A percentile compares a stretch with the other conserved stretches of the same genome.
phyloP scores from a whole-genome alignment of 2,888 invertebrate genomes.

The Epirrhoe tristata region DNA sequence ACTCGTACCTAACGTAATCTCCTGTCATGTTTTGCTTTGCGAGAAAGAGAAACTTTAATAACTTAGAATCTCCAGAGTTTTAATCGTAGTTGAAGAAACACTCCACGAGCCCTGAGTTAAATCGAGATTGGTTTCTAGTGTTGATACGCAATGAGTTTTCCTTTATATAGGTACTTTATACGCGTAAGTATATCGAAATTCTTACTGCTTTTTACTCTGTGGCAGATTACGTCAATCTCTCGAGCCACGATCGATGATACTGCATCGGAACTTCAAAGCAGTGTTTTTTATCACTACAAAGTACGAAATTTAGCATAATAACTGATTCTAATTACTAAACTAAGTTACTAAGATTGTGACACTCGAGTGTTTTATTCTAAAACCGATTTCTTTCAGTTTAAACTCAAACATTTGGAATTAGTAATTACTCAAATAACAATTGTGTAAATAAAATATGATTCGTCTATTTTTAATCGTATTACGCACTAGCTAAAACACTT shows the following conservation, averaged over 20 bases:
- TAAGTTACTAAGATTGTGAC: no score
- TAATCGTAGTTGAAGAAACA: neutral
- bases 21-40: neutral
- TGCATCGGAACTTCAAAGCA: constrained; percentile 1
- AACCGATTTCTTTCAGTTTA: no score
- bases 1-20: no score
- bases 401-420: no score
- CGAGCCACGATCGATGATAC: neutral
- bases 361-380: no score
- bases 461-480: no score
- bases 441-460: no score
- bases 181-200: neutral
- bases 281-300: neutral
- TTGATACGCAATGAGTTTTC: constrained; percentile 4
- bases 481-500: no score
- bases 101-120: neutral
- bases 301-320: no score
- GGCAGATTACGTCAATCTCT: constrained; percentile 2
- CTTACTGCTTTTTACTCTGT: neutral
- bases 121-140: neutral
- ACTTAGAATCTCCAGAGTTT: neutral
- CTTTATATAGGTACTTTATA: constrained; percentile 4
- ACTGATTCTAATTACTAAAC: no score
- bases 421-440: no score
- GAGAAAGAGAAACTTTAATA: neutral